Percentiles rank a stretch among this genome's conserved stretches.
Evolutionary conservation across 2,113 vertebrate species (phyloP).

Genomic region (Perccottus glenii): DNA sequence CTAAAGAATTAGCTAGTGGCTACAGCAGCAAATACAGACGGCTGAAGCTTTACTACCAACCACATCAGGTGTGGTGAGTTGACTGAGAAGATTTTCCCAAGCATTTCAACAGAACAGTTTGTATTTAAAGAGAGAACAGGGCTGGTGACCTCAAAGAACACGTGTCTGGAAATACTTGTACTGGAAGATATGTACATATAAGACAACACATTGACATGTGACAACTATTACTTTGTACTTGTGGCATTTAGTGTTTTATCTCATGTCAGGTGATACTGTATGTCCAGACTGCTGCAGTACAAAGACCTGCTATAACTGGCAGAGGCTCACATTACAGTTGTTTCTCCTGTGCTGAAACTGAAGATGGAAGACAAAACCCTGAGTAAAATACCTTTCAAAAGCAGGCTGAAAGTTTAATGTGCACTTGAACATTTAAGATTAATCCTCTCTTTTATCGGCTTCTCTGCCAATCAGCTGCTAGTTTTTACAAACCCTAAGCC

Average conservation of each 20-base stretch:
- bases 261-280: slow-evolving; percentile 42
- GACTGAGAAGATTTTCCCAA: no score
- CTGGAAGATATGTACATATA: not conserved
- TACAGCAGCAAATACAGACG: no score
- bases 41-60: no score
- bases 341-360: slow-evolving; percentile 50
- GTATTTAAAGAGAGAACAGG: no score
- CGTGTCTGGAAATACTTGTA: not conserved
- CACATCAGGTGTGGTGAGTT: no score
- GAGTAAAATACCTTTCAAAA: slow-evolving; percentile 16
- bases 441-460: slow-evolving; percentile 1
- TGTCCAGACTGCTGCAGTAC: slow-evolving; percentile 8
- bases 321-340: slow-evolving; percentile 42
- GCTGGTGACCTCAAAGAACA: no score
- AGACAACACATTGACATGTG: slow-evolving; percentile 13
- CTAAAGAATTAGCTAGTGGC: no score
- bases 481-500: slow-evolving; percentile 4
- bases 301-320: slow-evolving; percentile 45
- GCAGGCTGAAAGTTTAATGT: slow-evolving; percentile 46
- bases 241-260: slow-evolving; percentile 19
- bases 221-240: slow-evolving; percentile 22
- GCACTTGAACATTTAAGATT: slow-evolving; percentile 33
- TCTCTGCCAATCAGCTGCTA: slow-evolving; percentile 30
- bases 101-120: no score
- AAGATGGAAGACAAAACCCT: slow-evolving; percentile 36